A percentile compares a stretch with the other conserved stretches of the same genome.
phyloP scores from a whole-genome alignment of 2,888 invertebrate species.

The Euzetes globulus region DNA sequence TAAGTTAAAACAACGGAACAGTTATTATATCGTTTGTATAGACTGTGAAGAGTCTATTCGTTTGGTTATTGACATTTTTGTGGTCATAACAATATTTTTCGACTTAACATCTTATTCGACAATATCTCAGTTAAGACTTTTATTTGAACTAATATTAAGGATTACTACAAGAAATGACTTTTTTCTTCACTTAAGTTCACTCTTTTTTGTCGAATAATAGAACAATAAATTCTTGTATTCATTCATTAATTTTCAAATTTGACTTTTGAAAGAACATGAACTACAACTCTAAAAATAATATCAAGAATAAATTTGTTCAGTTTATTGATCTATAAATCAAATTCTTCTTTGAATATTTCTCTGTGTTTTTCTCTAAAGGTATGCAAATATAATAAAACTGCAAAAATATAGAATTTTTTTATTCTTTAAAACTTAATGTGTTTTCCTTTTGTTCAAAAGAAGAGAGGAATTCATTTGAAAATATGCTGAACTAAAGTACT shows the following conservation, averaged over 20 bases:
- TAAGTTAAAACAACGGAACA: neutral
- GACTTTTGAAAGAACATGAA: neutral
- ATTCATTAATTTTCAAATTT: neutral
- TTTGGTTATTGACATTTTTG: constrained; percentile 9
- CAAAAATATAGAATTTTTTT: too few species aligned
- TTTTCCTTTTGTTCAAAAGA: neutral
- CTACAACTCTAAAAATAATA: neutral
- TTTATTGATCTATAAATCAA: constrained; percentile 18
- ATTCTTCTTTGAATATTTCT: neutral
- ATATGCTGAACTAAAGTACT: neutral
- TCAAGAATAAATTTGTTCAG: neutral
- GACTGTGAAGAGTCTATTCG: constrained; percentile 5
- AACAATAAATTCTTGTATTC: neutral
- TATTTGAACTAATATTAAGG: constrained; percentile 9
- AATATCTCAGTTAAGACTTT: neutral
- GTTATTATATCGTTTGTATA: neutral
- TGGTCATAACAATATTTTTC: constrained; percentile 18
- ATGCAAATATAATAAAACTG: constrained; percentile 2
- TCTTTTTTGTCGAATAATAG: neutral
- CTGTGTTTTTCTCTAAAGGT: neutral
- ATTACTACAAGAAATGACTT: neutral
- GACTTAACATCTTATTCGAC: constrained; percentile 4
- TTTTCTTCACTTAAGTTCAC: neutral
- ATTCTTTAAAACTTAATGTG: neutral
- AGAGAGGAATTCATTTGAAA: neutral